Base-by-base conservation (phyloP, 2,113 vertebrate genomes). In the Vulpes ferrilata region DNA sequence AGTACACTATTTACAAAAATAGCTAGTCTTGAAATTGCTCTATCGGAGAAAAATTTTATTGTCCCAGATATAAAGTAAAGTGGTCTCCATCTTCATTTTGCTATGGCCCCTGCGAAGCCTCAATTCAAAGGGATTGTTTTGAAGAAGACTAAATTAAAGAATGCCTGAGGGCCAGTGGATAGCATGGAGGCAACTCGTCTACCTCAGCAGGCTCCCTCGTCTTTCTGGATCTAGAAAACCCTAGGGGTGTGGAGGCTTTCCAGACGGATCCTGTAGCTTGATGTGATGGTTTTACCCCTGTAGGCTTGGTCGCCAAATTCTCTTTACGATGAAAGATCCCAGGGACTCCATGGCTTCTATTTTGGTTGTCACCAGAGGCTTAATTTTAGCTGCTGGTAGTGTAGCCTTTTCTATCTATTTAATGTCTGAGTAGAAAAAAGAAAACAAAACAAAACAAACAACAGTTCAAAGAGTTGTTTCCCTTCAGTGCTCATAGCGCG, bases 41-140 rank as follows among this genome's bases (percentile, higher is more conserved):
- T n/a, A 60, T 87, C 96, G 94, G 85, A 81, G 57, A 95, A 85
- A 97, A 97, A 97, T 97, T 65, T 89, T 95, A 98, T 96, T 94
- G 90, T 84, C 67, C 71, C 73, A 65, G 88, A 96, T 96, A 96
- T 98, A 86, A 98, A 97, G 90, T 97, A 95, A 97, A 97, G 43
- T 78, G 51, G n/a, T 94, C 67, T 92, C 57, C 27, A 23, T 95
- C 96, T 97, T 97, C 92, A 95, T 97, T 98, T 96, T 91, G 71
- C 48, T 59, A 86, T 57, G 82, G 67, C 48, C 82, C 96, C 97
- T 89, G 59, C 62, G 71, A 97, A 97, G 86, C 53, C 86, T 95
- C 96, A 95, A 74, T 97, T 97, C 84, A 76, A 78, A 92, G 93
- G 87, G 74, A 92, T 95, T n/a, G 65, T 51, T 93, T 83, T 67